A percentile compares a stretch with the other conserved stretches of the same genome.
Conservation (phyloP, 2,888 invertebrate species). For the Acrocyrtus sp. region DNA sequence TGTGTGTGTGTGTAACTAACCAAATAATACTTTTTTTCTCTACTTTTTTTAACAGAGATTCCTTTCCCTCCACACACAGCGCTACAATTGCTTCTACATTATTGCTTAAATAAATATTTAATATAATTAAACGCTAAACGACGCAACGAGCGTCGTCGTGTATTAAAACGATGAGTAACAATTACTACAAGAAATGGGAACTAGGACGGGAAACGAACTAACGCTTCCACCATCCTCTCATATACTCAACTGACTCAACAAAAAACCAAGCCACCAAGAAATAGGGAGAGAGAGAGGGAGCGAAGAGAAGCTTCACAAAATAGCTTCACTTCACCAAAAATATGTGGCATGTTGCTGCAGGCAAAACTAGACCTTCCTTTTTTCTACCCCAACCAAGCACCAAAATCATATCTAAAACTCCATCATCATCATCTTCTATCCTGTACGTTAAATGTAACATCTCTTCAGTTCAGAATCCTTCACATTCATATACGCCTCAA, state of each 20-base stretch:
- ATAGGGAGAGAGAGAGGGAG: no score
- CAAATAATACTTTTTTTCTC: no score
- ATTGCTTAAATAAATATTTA: slow-evolving; percentile 48
- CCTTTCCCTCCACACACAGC: slow-evolving; percentile 13
- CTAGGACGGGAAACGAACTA: slow-evolving; percentile 52
- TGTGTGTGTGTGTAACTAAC: no score
- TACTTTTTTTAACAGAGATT: slow-evolving; percentile 20
- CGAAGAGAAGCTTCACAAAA: slow-evolving; percentile 45
- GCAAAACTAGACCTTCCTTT: slow-evolving; percentile 53
- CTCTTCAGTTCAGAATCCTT: not conserved
- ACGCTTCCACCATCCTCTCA: slow-evolving; percentile 50
- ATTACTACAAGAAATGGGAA: slow-evolving; percentile 48
- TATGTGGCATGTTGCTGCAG: slow-evolving; percentile 50
- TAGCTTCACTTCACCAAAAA: slow-evolving; percentile 48
- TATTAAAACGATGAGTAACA: slow-evolving; percentile 45
- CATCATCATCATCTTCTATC: no score
- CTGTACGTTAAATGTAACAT: no score
- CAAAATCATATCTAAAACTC: slow-evolving; percentile 11
- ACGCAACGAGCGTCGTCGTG: no score
- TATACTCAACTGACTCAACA: slow-evolving; percentile 34
- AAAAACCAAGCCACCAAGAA: slow-evolving; percentile 47
- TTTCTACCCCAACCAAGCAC: slow-evolving; percentile 47
- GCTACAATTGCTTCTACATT: not conserved
- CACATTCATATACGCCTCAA: not conserved
- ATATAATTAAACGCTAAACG: slow-evolving; percentile 45